A percentile compares a stretch with the other conserved stretches of the same genome.
Evolutionary conservation across 2,888 invertebrate species (phyloP).

Genomic region (Philereme transversata): DNA sequence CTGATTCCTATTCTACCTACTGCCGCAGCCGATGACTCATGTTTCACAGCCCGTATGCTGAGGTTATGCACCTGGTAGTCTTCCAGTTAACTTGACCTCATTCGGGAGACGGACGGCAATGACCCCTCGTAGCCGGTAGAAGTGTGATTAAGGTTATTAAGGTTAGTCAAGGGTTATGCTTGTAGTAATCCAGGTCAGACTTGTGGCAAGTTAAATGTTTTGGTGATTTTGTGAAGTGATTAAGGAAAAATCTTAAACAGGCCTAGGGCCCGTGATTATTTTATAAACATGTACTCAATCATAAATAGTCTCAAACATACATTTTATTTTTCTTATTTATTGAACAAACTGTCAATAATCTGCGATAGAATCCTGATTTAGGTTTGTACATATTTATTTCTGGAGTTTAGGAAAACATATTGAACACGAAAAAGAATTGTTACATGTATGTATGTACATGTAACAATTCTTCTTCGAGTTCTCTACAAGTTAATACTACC

Average conservation of each 20-base stretch:
- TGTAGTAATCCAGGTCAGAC: neutral
- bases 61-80: constrained; percentile 33
- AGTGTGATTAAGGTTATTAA: constrained; percentile 23
- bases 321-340: too few relatives aligned
- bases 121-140: constrained; percentile 15
- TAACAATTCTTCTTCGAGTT: too few relatives aligned
- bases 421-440: too few relatives aligned
- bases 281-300: too few relatives aligned
- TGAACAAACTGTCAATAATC: too few relatives aligned
- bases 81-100: constrained; percentile 28
- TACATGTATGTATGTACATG: too few relatives aligned
- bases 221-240: neutral
- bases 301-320: too few relatives aligned
- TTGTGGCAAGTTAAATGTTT: neutral
- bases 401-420: neutral
- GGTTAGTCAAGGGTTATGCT: neutral
- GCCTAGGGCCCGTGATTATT: too few relatives aligned
- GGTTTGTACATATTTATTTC: constrained; percentile 5
- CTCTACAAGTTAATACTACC: too few relatives aligned
- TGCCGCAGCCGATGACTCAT: constrained; percentile 32
- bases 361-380: constrained; percentile 5
- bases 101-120: constrained; percentile 25
- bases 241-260: too few relatives aligned
- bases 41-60: constrained; percentile 6
- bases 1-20: neutral